Evolutionary conservation across 92 coral and sea anemone genomes (phyloP), one percentile per base, ranked within the genome.

Genomic region (Meandrina meandrites): DNA sequence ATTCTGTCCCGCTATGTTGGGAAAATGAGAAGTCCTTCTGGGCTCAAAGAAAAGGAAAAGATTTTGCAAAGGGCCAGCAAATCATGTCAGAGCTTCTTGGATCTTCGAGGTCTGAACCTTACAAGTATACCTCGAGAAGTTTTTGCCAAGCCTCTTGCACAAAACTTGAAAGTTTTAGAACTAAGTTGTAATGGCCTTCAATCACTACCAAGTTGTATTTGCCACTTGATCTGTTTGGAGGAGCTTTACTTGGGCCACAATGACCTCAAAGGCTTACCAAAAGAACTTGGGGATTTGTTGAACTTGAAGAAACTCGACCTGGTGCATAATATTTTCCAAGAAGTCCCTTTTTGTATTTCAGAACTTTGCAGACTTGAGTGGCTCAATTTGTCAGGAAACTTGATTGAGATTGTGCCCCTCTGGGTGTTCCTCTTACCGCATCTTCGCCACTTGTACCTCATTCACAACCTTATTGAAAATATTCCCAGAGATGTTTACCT

Each of bases 341-440:
- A 87, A 30, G 82, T 94, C 11, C 91, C 98, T 1, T 85, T 74
- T 28, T 84, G 80, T 32, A 36, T 91, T 13, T 66, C 86, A 42
- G 75, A 64, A 37, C 82, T 94, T 58, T 58, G 21, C 28, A 58
- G 66, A 12, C 90, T 94, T 27, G 93, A 91, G 48, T 94, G 96
- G 96, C 86, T 94, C 31, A 94, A 93, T 86, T 72, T 94, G 47
- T 93, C 98, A 40, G 98, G 98, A 17, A 94, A 94, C 58, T 76
- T 83, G 54, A 70, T 94, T 22, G 87, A 91, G 62, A 74, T 86
- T 34, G 50, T 94, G 24, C 98, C 98, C 4, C 87, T 77, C 0
- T 91, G 87, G 66, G 58, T 93, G 30, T 50, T 94, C 4, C 80
- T 75, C 37, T 84, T 93, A 64, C 91, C 94, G 11, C 86, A 83